Conservation (phyloP, 2,113 vertebrate genomes). For the Laticauda laticaudata region DNA sequence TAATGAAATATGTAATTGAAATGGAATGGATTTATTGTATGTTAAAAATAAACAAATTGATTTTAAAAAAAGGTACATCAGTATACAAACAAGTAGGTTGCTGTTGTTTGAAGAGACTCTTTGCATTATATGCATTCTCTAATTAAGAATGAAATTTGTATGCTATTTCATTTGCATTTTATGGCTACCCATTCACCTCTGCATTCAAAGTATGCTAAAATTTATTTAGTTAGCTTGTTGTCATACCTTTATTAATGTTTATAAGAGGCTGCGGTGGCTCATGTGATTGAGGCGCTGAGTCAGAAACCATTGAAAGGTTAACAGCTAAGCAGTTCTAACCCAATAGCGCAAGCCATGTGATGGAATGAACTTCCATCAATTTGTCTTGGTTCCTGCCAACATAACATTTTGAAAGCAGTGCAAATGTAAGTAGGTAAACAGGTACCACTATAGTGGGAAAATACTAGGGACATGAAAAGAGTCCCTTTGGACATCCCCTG, state of each 20-base stretch:
- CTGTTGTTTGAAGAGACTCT: background rate
- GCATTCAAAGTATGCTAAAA: background rate
- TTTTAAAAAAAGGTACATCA: background rate
- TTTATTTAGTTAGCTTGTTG: background rate
- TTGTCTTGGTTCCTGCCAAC: background rate
- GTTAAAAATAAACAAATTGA: too few species aligned
- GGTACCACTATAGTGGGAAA: background rate
- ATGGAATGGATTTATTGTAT: too few species aligned
- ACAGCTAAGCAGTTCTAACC: background rate
- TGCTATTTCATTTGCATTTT: background rate
- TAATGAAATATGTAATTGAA: too few species aligned
- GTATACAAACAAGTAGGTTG: background rate
- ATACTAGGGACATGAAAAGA: background rate
- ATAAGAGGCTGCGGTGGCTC: background rate
- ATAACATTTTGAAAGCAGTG: background rate
- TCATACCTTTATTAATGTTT: background rate
- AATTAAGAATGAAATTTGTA: background rate
- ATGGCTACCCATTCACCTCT: background rate
- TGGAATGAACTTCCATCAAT: background rate
- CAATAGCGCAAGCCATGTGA: background rate
- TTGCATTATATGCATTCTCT: background rate
- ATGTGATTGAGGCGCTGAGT: background rate
- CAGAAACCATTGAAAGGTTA: background rate
- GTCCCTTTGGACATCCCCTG: background rate
- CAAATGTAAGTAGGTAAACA: background rate